phyloP scores from a whole-genome alignment of 2,113 vertebrate species.

The Megalops atlanticus region DNA sequence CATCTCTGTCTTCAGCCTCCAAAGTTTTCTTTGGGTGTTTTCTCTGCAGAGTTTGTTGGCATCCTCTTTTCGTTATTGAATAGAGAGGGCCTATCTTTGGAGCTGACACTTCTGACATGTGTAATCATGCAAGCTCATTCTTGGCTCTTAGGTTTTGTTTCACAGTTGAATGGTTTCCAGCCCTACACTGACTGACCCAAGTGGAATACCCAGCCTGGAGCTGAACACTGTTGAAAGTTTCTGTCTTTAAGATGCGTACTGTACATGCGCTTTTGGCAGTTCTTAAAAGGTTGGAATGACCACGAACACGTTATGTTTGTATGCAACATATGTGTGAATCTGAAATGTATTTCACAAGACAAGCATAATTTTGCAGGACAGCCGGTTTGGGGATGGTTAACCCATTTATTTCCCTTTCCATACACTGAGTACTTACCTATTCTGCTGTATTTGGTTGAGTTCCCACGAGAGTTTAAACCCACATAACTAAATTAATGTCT shows the following conservation, averaged over 20 bases:
- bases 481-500: no score
- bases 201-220: conserved; percentile 19
- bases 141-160: conserved; percentile 17
- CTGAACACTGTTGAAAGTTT: background rate
- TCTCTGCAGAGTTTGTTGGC: conserved; percentile 16
- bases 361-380: background rate
- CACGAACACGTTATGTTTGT: no score
- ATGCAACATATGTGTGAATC: no score
- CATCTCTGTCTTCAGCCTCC: conserved; percentile 5
- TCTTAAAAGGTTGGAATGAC: background rate
- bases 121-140: conserved; percentile 33
- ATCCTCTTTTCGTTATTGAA: conserved; percentile 19
- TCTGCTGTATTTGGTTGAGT: no score
- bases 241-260: background rate
- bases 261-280: no score
- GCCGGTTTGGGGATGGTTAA: background rate
- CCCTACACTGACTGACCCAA: conserved; percentile 35
- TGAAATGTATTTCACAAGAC: background rate
- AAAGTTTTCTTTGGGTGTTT: conserved; percentile 14
- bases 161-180: conserved; percentile 39
- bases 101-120: conserved; percentile 37
- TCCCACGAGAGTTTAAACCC: no score
- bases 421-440: background rate
- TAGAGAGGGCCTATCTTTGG: conserved; percentile 23
- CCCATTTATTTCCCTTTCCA: no score